phyloP scores from a whole-genome alignment of 2,888 invertebrate genomes.

The Drosophila melanosoma region DNA sequence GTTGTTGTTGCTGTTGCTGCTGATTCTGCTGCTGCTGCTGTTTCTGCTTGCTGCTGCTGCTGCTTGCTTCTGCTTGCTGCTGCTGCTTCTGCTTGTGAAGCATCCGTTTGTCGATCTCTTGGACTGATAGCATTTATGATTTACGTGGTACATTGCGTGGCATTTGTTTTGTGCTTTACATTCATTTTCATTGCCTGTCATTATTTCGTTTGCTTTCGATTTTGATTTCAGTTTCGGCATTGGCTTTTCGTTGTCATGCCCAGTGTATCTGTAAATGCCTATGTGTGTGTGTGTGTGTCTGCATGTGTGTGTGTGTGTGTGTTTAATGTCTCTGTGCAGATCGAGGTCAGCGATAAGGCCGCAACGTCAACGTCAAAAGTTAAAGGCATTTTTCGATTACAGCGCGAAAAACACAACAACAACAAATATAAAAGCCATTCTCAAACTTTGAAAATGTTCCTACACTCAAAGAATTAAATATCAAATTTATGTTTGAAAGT shows the following conservation, averaged over 20 bases:
- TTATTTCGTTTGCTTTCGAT: constrained; percentile 71
- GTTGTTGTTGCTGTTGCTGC: constrained; percentile 30
- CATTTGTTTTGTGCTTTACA: constrained; percentile 70
- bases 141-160: constrained; percentile 79
- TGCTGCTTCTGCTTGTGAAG: constrained; percentile 64
- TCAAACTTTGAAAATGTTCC: constrained; percentile 15
- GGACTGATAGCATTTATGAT: constrained; percentile 76
- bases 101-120: constrained; percentile 80
- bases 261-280: constrained; percentile 22
- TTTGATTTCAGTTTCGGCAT: constrained; percentile 62
- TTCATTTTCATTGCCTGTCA: constrained; percentile 68
- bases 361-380: constrained; percentile 68
- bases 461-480: neutral
- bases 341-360: constrained; percentile 78
- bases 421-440: constrained; percentile 25
- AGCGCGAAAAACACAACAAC: constrained; percentile 46
- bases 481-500: neutral
- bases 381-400: constrained; percentile 65
- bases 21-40: constrained; percentile 43
- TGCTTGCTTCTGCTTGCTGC: constrained; percentile 21
- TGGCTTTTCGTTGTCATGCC: constrained; percentile 53
- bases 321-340: constrained; percentile 62
- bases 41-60: constrained; percentile 45
- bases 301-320: constrained; percentile 23
- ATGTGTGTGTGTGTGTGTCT: constrained; percentile 10